A percentile compares a stretch with the other conserved stretches of the same genome.
These are phyloP conservation scores for Nephrocerus scutellatus DNA, from an alignment of 2,888 invertebrate genomes.

Conservation along the genomic window DNA sequence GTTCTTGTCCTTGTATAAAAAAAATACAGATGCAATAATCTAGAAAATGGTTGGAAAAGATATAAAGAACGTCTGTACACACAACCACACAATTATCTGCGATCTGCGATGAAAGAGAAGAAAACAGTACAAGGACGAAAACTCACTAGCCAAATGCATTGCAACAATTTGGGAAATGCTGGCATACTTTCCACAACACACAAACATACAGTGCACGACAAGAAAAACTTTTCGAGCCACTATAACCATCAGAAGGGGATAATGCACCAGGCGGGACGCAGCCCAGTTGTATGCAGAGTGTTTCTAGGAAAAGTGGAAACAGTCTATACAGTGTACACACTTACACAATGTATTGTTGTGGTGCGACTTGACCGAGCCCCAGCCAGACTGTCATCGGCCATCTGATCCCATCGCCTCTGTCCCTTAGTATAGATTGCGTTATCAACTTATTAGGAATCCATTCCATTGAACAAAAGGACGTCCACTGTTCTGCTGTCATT, in stretches of 20 bases:
- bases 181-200: conserved; percentile 18
- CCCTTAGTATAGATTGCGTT: conserved; percentile 22
- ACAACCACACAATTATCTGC: too few species aligned
- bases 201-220: too few species aligned
- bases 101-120: conserved; percentile 7
- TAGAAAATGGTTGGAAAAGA: conserved; percentile 12
- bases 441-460: conserved; percentile 24
- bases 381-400: too few species aligned
- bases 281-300: too few species aligned
- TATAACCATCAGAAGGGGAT: too few species aligned
- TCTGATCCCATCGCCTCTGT: background rate
- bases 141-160: too few species aligned
- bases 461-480: conserved; percentile 24
- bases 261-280: too few species aligned
- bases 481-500: conserved; percentile 23
- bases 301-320: too few species aligned
- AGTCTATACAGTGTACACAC: too few species aligned
- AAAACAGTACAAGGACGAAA: conserved; percentile 12
- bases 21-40: conserved; percentile 7
- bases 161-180: conserved; percentile 21
- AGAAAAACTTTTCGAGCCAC: too few species aligned
- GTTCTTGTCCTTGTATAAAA: background rate
- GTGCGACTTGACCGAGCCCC: too few species aligned
- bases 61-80: conserved; percentile 4
- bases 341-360: too few species aligned